Evolutionary conservation across 2,797 vertebrate species (phyloP).

Genomic region (Spheniscus humboldti): DNA sequence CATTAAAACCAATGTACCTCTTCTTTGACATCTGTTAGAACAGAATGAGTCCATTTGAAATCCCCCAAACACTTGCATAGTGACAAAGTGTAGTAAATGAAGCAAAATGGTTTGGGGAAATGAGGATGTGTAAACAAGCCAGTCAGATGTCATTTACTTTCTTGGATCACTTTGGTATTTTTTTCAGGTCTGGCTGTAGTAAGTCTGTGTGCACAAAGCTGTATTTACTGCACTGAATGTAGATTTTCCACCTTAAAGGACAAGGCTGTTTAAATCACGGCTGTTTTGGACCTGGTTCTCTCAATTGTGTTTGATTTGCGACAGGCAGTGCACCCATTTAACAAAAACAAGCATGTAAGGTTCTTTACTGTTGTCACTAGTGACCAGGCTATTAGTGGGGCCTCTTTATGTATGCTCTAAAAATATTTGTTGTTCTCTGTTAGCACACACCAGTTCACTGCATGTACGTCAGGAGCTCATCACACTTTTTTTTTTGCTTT

Average conservation of each 20-base stretch:
- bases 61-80: constrained; percentile 57
- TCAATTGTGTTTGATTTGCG: not conserved
- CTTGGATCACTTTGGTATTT: constrained; percentile 23
- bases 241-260: not conserved
- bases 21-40: constrained; percentile 78
- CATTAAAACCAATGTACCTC: constrained; percentile 78
- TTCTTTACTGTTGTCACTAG: not conserved
- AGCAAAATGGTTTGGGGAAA: constrained; percentile 72
- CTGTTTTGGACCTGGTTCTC: not conserved
- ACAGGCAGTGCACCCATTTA: not conserved
- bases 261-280: not conserved
- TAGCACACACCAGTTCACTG: not conserved
- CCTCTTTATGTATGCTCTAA: not conserved
- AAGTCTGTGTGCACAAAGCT: not conserved
- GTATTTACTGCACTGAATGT: not conserved
- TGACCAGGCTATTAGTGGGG: not conserved
- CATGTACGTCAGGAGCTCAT: not conserved
- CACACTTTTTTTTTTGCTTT: not conserved
- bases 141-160: constrained; percentile 64
- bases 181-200: constrained; percentile 18
- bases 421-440: not conserved
- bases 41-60: constrained; percentile 73
- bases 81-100: constrained; percentile 71
- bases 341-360: not conserved
- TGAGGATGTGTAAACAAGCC: constrained; percentile 68